Evolutionary conservation across 2,113 vertebrate genomes (phyloP), one percentile per base, ranked within the genome.

Genomic region (Manacus vitellinus): DNA sequence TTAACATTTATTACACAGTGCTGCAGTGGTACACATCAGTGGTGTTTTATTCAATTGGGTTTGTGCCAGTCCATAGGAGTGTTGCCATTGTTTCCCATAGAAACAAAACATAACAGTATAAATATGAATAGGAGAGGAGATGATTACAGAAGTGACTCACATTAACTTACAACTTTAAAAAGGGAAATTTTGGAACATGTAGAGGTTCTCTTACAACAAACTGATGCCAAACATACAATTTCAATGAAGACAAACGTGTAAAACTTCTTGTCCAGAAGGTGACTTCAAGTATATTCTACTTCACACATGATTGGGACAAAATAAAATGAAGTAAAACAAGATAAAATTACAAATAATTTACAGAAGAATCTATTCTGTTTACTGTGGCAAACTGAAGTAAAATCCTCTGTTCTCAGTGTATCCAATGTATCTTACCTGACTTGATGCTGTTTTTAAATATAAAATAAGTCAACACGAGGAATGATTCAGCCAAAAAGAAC

Each of bases 41-140:
- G 52, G 33, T 95, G 94, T 85, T 54, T 96, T 92, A 85, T 2
- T 47, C 92, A 88, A 6, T 24, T 95, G 92, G 89, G 72, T 91
- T 94, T 68, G 66, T 96, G 83, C 94, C 91, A 92, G 84, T 84
- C 55, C 49, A 23, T 89, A 94, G 91, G 94, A 79, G 37, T 85
- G 33, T 89, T 97, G 92, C 92, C 94, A 89, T 95, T 96, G 95
- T 97, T 95, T 95, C 89, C 96, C 92, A 56, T 97, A 85, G 95
- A 96, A 96, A 97, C 95, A 96, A 95, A 96, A 97, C 96, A 97
- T 89, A 97, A 88, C 94, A 94, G 63, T 94, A 93, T 94, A 93
- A 97, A 95, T 94, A 94, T 70, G 88, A 93, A 93, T 89, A 93
- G 70, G 66, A 94, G 85, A 87, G 76, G 65, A 81, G 83, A 85